These are phyloP conservation scores for Priocnemis perturbator DNA, from an alignment of 2,888 invertebrate species.

Conservation along the genomic window DNA sequence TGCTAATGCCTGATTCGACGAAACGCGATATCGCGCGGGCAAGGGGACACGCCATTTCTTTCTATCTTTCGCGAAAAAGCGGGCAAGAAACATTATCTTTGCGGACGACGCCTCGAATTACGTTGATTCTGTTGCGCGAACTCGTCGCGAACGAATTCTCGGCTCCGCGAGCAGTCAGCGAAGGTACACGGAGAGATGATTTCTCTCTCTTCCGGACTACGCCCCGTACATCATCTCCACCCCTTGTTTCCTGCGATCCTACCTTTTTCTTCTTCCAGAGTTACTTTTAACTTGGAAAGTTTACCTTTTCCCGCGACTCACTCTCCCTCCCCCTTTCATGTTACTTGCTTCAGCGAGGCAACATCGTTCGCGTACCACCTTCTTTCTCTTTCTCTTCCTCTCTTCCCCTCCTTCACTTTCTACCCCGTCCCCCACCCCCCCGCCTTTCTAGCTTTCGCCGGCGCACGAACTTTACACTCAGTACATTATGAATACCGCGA, in stretches of 20 bases:
- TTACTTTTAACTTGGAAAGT: slow-evolving; percentile 67
- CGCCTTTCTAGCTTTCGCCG: slow-evolving; percentile 18
- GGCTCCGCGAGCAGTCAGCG: too few species aligned
- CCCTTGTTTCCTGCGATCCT: neutral
- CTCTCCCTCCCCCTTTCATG: slow-evolving; percentile 11
- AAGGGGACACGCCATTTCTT: too few species aligned
- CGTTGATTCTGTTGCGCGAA: too few species aligned
- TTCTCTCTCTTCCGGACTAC: slow-evolving; percentile 20
- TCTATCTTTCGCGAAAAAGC: too few species aligned
- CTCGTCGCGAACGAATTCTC: too few species aligned
- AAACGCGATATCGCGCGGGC: too few species aligned
- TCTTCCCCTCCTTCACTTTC: neutral
- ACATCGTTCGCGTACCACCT: slow-evolving; percentile 15
- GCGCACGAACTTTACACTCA: slow-evolving; percentile 59
- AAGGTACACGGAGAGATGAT: too few species aligned
- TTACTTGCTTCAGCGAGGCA: neutral
- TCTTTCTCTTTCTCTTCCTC: neutral
- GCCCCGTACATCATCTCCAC: slow-evolving; percentile 29
- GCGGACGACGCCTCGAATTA: too few species aligned
- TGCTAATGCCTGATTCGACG: too few species aligned
- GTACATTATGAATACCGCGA: slow-evolving; percentile 66
- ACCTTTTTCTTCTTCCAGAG: slow-evolving; percentile 45
- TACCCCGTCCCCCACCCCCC: neutral
- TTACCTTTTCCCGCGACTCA: slow-evolving; percentile 60
- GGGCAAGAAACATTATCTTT: too few species aligned